phyloP scores from a whole-genome alignment of 2,797 vertebrate species.

The Pangasius krempfi region DNA sequence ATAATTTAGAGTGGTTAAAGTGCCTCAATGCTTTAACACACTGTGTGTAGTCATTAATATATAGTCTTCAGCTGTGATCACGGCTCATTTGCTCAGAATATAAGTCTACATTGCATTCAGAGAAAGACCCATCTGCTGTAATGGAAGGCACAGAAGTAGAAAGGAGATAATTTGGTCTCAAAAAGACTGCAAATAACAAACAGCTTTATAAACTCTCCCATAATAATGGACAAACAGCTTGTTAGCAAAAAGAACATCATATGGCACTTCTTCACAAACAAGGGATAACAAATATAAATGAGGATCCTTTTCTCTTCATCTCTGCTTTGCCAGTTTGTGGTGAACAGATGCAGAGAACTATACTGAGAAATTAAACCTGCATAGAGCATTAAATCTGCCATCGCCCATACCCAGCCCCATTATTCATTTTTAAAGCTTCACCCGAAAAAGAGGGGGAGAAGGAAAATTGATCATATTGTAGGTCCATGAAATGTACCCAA shows the following conservation, averaged over 20 bases:
- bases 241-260: slow-evolving; percentile 31
- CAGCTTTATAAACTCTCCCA: slow-evolving; percentile 20
- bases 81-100: slow-evolving; percentile 3
- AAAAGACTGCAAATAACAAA: slow-evolving; percentile 22
- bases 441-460: slow-evolving; percentile 13
- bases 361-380: slow-evolving; percentile 31
- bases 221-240: slow-evolving; percentile 36
- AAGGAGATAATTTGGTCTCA: slow-evolving; percentile 14
- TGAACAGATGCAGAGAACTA: slow-evolving; percentile 16
- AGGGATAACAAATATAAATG: slow-evolving; percentile 38
- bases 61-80: slow-evolving; percentile 27
- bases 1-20: slow-evolving; percentile 17
- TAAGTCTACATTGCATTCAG: neutral
- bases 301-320: slow-evolving; percentile 19
- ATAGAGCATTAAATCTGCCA: slow-evolving; percentile 30
- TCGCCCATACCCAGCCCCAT: slow-evolving; percentile 19
- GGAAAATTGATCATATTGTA: slow-evolving; percentile 34
- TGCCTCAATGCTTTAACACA: slow-evolving; percentile 5
- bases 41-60: slow-evolving; percentile 1
- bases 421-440: slow-evolving; percentile 52
- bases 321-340: slow-evolving; percentile 17
- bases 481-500: slow-evolving; percentile 29
- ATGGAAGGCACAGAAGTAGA: slow-evolving; percentile 16
- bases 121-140: slow-evolving; percentile 7
- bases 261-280: slow-evolving; percentile 38